phyloP scores from a whole-genome alignment of 1,140 invertebrate species.

The Melanaphis sacchari region DNA sequence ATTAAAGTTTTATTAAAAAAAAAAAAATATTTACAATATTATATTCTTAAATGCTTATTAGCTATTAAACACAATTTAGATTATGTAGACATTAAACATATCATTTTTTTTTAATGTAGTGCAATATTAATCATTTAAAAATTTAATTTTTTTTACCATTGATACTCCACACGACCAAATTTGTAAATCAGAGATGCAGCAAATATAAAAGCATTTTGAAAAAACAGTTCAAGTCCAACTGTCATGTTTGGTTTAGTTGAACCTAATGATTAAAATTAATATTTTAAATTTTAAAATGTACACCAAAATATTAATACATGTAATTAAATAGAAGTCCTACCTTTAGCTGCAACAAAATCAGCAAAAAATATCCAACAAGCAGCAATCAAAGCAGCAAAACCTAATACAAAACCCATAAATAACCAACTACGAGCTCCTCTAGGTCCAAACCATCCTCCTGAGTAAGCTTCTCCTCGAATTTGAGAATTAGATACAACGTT shows the following conservation, averaged over 20 bases:
- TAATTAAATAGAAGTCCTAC: not conserved
- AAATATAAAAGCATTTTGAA: slow-evolving; percentile 96
- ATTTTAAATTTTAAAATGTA: slow-evolving; percentile 42
- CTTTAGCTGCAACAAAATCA: slow-evolving; percentile 68
- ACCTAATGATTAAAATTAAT: slow-evolving; percentile 15
- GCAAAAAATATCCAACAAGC: slow-evolving; percentile 95
- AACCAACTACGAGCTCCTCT: slow-evolving; percentile 93
- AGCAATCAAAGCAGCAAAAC: slow-evolving; percentile 94
- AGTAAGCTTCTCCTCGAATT: slow-evolving; percentile 85
- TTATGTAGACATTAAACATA: not conserved
- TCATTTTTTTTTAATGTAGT: not conserved
- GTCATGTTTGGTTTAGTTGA: slow-evolving; percentile 64
- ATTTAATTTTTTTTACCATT: slow-evolving; percentile 28
- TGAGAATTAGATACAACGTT: slow-evolving; percentile 96
- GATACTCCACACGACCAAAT: slow-evolving; percentile 91
- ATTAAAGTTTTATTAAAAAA: not conserved
- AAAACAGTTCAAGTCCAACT: slow-evolving; percentile 89
- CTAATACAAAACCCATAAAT: slow-evolving; percentile 94
- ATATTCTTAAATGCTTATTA: not conserved
- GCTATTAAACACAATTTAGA: not conserved
- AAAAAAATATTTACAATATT: slow-evolving; percentile 22
- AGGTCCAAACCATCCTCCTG: slow-evolving; percentile 86
- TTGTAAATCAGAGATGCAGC: slow-evolving; percentile 89
- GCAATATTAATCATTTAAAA: not conserved
- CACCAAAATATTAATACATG: not conserved